Conservation (phyloP, 2,888 invertebrate genomes). For the Rhagophthalmus giganteus region DNA sequence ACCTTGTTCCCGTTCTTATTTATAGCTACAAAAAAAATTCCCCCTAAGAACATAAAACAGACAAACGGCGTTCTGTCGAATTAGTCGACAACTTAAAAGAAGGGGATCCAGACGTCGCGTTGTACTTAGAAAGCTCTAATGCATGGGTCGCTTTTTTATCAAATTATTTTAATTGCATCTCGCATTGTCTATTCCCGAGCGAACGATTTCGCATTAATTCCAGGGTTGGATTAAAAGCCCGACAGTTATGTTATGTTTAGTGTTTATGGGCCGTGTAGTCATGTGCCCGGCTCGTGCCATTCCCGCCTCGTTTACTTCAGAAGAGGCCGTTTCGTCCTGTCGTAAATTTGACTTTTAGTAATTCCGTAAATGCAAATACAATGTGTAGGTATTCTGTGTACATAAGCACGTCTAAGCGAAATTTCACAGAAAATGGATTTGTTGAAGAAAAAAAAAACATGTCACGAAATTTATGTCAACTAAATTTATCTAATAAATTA, state of each 20-base stretch:
- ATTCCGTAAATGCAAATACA: constrained; percentile 12
- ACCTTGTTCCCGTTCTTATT: constrained; percentile 41
- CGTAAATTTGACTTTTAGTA: constrained; percentile 30
- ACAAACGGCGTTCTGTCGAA: constrained; percentile 44
- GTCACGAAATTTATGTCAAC: no score
- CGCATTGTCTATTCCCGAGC: constrained; percentile 40
- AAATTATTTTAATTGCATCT: constrained; percentile 46
- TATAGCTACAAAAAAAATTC: constrained; percentile 38
- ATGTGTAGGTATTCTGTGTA: no score
- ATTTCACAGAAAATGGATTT: constrained; percentile 6
- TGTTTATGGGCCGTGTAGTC: constrained; percentile 28
- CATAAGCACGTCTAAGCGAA: constrained; percentile 8
- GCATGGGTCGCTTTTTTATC: constrained; percentile 41
- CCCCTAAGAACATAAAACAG: constrained; percentile 40
- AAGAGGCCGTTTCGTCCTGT: constrained; percentile 23
- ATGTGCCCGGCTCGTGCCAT: constrained; percentile 28
- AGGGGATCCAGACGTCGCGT: constrained; percentile 25
- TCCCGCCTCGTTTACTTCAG: constrained; percentile 30
- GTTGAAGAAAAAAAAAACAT: no score
- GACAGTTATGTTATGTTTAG: constrained; percentile 31
- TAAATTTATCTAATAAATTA: no score
- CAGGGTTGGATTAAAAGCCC: constrained; percentile 37
- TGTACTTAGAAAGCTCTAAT: constrained; percentile 32
- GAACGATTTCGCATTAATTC: constrained; percentile 40
- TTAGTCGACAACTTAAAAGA: constrained; percentile 36